Percentiles rank a stretch among this genome's conserved stretches.
These are phyloP conservation scores for Albula glossodonta DNA, from an alignment of 2,113 vertebrate genomes.

Conservation along the genomic window DNA sequence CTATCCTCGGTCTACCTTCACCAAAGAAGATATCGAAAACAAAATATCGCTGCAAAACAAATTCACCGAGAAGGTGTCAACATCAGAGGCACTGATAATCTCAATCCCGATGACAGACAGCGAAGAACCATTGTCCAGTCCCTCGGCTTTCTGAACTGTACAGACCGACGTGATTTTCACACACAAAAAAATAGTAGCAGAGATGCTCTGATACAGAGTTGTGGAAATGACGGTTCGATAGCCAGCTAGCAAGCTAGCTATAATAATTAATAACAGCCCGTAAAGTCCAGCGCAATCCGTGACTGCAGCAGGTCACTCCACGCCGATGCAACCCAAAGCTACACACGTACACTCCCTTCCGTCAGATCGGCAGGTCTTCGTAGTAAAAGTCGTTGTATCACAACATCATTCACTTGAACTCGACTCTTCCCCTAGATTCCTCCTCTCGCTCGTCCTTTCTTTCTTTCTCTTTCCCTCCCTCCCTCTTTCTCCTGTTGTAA, in stretches of 20 bases:
- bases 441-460: constrained; percentile 38
- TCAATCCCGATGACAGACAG: constrained; percentile 24
- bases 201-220: constrained; percentile 42
- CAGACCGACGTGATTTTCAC: constrained; percentile 19
- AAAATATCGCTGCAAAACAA: constrained; percentile 36
- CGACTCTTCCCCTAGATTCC: constrained; percentile 27
- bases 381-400: constrained; percentile 52
- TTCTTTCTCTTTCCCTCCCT: constrained; percentile 55
- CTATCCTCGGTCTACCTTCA: constrained; percentile 29
- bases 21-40: constrained; percentile 37
- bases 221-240: constrained; percentile 29
- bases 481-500: constrained; percentile 71
- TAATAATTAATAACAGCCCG: constrained; percentile 35
- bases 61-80: constrained; percentile 22
- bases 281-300: constrained; percentile 45
- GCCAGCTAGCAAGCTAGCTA: constrained; percentile 6
- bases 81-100: constrained; percentile 20
- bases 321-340: constrained; percentile 36
- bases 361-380: constrained; percentile 31
- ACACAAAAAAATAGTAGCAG: constrained; percentile 28
- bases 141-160: not conserved
- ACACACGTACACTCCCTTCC: constrained; percentile 23
- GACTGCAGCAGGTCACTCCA: constrained; percentile 66
- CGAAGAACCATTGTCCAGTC: constrained; percentile 9
- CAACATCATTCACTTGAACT: constrained; percentile 43